Base-by-base conservation (phyloP, 2,113 vertebrate species). In the Polypterus bichir region DNA sequence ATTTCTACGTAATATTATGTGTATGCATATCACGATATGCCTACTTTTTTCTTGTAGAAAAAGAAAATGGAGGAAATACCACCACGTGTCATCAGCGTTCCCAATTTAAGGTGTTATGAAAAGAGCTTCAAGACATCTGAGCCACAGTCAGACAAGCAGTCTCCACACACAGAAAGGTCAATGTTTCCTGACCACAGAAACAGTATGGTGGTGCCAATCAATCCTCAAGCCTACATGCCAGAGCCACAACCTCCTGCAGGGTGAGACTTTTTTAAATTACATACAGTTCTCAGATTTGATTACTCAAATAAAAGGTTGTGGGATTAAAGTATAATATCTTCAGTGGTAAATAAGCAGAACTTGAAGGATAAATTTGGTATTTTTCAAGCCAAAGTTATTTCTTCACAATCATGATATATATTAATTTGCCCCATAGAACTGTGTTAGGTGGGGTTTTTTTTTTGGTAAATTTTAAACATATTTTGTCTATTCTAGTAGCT, bases 81-180 rank as follows among this genome's bases (percentile, higher is more conserved):
- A 65, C 88, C 88, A 66, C 84, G 87, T 5, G 85, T 89, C 75
- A 87, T 88, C 81, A 94, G 89, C 44, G 85, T 88, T 70, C 85
- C 90, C 0, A 88, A 89, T 71, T 78, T 89, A 44, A 81, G 83
- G 64, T 81, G 86, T 61, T 90, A 87, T 0, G 91, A 91, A 11
- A 91, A 86, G 79, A 88, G 75, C 73, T 83, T 91, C 65, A 72
- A 88, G 73, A 83, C 76, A 3, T 83, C 86, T 3, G 86, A 88
- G 48, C 68, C 74, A 71, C 81, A 70, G 73, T 73, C 86, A 6
- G 83, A 78, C 71, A 75, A 79, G 74, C 75, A 58, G 57, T 64
- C 79, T 70, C 70, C 85, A 61, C 84, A 81, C 1, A 72, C 87
- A 57, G 80, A 75, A 8, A 88, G 85, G 66, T 88, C 87, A 44